Evolutionary conservation across 2,113 vertebrate genomes (phyloP), one percentile per base, ranked within the genome.

Genomic region (Eira barbara): DNA sequence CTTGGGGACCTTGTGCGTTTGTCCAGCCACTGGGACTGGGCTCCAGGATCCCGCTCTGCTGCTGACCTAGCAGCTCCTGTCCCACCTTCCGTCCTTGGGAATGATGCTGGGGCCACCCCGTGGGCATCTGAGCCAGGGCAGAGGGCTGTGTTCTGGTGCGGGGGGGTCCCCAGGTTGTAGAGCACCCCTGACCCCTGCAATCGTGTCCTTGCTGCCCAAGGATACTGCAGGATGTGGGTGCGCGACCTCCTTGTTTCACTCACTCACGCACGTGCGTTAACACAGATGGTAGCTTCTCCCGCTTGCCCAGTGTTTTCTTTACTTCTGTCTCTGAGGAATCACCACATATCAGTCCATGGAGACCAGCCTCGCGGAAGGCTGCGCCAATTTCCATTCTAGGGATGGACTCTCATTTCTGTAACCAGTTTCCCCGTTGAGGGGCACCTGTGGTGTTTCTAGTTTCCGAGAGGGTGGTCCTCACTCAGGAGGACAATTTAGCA

Each of bases 241-340:
- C 47, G 34, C 27, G 49, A 20, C 23, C 45, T 47, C 29, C 0
- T 0, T 3, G 8, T 7, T 0, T 7, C 31, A 0, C 11, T 39
- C 17, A 2, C 10, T 0, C 31, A 2, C 15, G 5, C 4, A 20
- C 0, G 0, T 23, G 79, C 7, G 13, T 10, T 59, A 8, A 36
- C 36, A 1, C 55, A 7, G 0, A 3, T 0, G 29, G 18, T 13
- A 45, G 11, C 7, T 2, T 45, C 55, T 78, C 61, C n/a, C 11
- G 20, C 6, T 34, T 0, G 3, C 90, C 76, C 15, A 7, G 34
- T n/a, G 15, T 8, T 69, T 71, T 67, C 31, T n/a, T 49, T 36
- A 6, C 25, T 49, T 3, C 67, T 1, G 0, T 20, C n/a, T 69
- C 47, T 15, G 7, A 7, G 73, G 82, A 36, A 12, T 49, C 74